Conservation (phyloP, 1,140 invertebrate genomes). For the Parasteatoda tepidariorum region DNA sequence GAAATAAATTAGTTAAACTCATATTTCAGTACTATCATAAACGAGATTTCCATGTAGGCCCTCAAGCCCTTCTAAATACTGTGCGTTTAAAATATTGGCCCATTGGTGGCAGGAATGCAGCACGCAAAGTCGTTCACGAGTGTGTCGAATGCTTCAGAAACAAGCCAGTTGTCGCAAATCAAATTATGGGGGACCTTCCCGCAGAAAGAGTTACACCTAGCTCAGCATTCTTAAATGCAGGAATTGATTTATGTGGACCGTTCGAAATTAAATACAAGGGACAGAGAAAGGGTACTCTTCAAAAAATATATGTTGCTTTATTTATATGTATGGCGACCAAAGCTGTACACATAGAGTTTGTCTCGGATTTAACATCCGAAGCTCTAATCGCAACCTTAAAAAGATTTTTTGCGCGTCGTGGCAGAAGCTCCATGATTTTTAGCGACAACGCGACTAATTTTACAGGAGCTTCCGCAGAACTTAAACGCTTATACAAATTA, state of each 20-base stretch:
- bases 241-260: too few relatives aligned
- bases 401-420: slow-evolving; percentile 65
- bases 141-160: too few relatives aligned
- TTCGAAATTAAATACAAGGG: too few relatives aligned
- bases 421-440: slow-evolving; percentile 36
- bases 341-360: slow-evolving; percentile 69
- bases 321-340: slow-evolving; percentile 69
- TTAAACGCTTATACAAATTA: neutral
- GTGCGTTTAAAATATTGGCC: slow-evolving; percentile 18
- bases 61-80: slow-evolving; percentile 1
- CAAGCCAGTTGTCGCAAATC: too few relatives aligned
- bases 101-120: too few relatives aligned
- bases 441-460: slow-evolving; percentile 13
- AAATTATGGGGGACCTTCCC: too few relatives aligned
- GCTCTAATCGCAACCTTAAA: slow-evolving; percentile 67
- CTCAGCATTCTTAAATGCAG: too few relatives aligned
- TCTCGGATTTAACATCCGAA: slow-evolving; percentile 66
- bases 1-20: slow-evolving; percentile 22
- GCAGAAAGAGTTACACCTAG: too few relatives aligned
- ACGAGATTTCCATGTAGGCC: neutral
- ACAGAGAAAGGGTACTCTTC: slow-evolving; percentile 11
- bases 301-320: slow-evolving; percentile 63
- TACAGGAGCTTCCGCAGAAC: neutral
- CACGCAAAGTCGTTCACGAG: neutral
- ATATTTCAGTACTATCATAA: slow-evolving; percentile 17